Conservation (phyloP, 2,888 invertebrate genomes). For the Drosophila recens region DNA sequence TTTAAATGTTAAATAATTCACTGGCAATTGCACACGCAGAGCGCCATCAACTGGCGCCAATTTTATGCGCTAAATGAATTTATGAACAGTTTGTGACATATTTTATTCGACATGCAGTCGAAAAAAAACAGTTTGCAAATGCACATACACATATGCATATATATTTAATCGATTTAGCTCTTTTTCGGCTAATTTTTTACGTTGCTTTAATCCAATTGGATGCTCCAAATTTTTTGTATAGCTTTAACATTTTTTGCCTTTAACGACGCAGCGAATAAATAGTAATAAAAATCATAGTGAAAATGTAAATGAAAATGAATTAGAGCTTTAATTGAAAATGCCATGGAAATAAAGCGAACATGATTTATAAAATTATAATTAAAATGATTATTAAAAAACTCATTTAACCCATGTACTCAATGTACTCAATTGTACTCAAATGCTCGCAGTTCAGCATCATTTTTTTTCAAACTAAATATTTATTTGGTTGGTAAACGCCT, state of each 20-base stretch:
- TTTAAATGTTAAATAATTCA: conserved; percentile 70
- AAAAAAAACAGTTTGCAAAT: conserved; percentile 16
- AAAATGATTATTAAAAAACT: conserved; percentile 27
- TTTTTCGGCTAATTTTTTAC: conserved; percentile 51
- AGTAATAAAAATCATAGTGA: conserved; percentile 28
- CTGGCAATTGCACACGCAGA: conserved; percentile 47
- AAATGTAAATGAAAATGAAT: conserved; percentile 20
- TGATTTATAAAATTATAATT: conserved; percentile 27
- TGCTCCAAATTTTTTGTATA: conserved; percentile 2
- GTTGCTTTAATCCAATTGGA: conserved; percentile 36
- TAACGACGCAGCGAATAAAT: conserved; percentile 23
- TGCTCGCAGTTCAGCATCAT: neutral
- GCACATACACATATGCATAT: neutral
- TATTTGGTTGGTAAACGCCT: neutral
- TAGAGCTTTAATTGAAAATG: conserved; percentile 36
- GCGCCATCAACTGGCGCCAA: conserved; percentile 39
- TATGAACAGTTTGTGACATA: conserved; percentile 71
- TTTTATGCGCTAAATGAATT: conserved; percentile 67
- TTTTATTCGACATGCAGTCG: conserved; percentile 33
- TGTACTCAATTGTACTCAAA: neutral
- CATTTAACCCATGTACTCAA: conserved; percentile 6
- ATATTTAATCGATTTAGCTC: conserved; percentile 27
- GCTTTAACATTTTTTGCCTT: conserved; percentile 4
- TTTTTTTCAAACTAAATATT: neutral
- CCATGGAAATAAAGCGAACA: conserved; percentile 28